Percentiles rank a stretch among this genome's conserved stretches.
Conservation (phyloP, 2,113 vertebrate genomes). For the Salvator merianae region DNA sequence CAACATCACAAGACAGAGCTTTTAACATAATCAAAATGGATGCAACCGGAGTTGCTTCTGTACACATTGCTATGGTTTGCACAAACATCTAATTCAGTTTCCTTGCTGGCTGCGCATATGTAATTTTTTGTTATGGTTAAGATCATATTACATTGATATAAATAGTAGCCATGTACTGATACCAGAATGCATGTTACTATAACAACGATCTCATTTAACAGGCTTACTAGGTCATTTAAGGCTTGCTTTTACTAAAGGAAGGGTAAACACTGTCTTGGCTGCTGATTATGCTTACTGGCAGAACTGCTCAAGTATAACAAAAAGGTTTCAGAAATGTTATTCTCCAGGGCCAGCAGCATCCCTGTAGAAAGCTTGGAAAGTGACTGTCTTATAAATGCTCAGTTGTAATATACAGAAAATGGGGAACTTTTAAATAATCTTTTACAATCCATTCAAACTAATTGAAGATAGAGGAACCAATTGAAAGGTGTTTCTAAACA, state of each 20-base stretch:
- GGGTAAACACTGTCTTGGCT: background rate
- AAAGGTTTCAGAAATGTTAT: background rate
- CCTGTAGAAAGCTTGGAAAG: background rate
- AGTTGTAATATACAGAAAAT: background rate
- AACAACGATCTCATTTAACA: constrained; percentile 20
- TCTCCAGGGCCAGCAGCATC: background rate
- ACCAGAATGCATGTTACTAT: constrained; percentile 32
- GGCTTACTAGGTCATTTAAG: constrained; percentile 20
- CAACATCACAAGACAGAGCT: background rate
- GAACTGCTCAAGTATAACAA: background rate
- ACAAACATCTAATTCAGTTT: constrained; percentile 13
- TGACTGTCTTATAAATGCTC: background rate
- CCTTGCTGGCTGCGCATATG: background rate
- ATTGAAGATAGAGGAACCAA: background rate
- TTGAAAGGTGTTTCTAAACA: too few relatives aligned
- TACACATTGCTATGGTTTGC: background rate
- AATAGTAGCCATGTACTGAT: constrained; percentile 22
- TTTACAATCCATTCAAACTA: background rate
- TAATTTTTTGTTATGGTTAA: constrained; percentile 31
- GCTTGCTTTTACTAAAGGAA: constrained; percentile 12
- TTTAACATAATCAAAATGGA: background rate
- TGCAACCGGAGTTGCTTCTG: background rate
- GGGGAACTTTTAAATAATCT: too few relatives aligned
- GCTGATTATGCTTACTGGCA: background rate
- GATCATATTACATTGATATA: constrained; percentile 31